A percentile compares a stretch with the other conserved stretches of the same genome.
Conservation (phyloP, 2,797 vertebrate species). For the Microchirus variegatus region DNA sequence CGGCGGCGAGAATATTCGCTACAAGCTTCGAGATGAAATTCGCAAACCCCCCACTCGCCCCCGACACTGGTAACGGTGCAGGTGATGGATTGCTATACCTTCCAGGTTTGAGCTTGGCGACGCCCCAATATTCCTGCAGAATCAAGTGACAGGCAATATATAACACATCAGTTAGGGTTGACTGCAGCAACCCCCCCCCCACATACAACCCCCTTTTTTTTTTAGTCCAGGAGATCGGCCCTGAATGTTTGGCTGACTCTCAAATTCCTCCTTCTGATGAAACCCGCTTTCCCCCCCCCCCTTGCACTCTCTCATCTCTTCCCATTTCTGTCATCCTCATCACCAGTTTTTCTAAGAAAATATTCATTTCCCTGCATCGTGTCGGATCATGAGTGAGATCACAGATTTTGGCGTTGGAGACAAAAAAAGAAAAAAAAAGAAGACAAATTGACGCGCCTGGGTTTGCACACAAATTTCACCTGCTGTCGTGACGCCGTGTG, state of each 20-base stretch:
- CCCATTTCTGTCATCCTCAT: slow-evolving; percentile 11
- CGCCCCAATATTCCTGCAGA: slow-evolving; percentile 83
- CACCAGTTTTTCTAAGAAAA: slow-evolving; percentile 14
- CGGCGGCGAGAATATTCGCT: slow-evolving; percentile 76
- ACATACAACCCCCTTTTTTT: slow-evolving; percentile 2
- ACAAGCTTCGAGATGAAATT: slow-evolving; percentile 81
- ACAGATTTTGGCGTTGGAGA: slow-evolving; percentile 5
- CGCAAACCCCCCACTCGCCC: slow-evolving; percentile 56
- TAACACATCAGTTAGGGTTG: slow-evolving; percentile 82
- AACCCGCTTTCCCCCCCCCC: slow-evolving; percentile 17
- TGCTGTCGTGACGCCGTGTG: slow-evolving; percentile 13
- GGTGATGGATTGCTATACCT: slow-evolving; percentile 84
- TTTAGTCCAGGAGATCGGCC: slow-evolving; percentile 55
- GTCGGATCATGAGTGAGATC: slow-evolving; percentile 43
- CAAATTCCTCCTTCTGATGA: slow-evolving; percentile 39
- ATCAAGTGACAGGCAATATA: slow-evolving; percentile 86
- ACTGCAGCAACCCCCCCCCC: slow-evolving; percentile 70
- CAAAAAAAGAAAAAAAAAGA: slow-evolving; percentile 2
- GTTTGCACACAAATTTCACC: slow-evolving; percentile 33
- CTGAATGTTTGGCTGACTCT: slow-evolving; percentile 54
- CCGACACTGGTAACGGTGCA: slow-evolving; percentile 57
- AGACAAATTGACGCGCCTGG: slow-evolving; percentile 28
- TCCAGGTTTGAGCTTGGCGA: slow-evolving; percentile 81
- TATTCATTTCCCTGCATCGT: slow-evolving; percentile 12
- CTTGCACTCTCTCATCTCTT: slow-evolving; percentile 1